Base-by-base conservation (phyloP, 2,797 vertebrate species). In the Amniataba percoides region DNA sequence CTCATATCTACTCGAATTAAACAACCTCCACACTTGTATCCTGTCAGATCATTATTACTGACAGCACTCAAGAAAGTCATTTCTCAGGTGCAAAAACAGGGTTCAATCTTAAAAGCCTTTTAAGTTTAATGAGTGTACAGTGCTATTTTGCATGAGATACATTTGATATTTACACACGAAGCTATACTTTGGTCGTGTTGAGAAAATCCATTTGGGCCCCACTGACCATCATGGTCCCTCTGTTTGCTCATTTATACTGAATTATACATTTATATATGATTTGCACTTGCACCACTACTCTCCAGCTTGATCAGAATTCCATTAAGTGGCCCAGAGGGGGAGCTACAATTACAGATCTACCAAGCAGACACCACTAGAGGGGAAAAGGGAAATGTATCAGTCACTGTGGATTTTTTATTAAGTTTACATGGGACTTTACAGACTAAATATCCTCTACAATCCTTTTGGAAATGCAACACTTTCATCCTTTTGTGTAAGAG, bases 311-410 rank as follows among this genome's bases (percentile, higher is more conserved):
- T 77, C 45, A 55, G 48, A 73, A 56, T 73, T 77, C 51, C 57
- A 59, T 65, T 62, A 70, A 69, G 45, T 68, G 55, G 52, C 67
- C 74, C 71, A 84, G 70, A 70, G 77, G 63, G 66, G 66, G 76
- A 73, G 67, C 52, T 76, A 68, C 64, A 72, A 73, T 80, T 71
- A 79, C 67, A 75, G 63, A 59, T 59, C 62, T 31, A 64, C 64
- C 36, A 73, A 46, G 53, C 15, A 60, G 68, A 51, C 40, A 43
- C 14, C 36, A 56, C 67, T 46, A 43, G 27, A n/a, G n/a, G 8
- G 69, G 46, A 31, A 31, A 31, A 31, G 19, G 51, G 46, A 62
- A 75, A 45, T 74, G 12, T 15, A 57, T 31, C 43, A 40, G 15
- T 61, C 70, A 71, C 65, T 68, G 31, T 57, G 60, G 21, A 18